phyloP scores from a whole-genome alignment of 2,888 invertebrate genomes.

The Drosophila kambysellisi region DNA sequence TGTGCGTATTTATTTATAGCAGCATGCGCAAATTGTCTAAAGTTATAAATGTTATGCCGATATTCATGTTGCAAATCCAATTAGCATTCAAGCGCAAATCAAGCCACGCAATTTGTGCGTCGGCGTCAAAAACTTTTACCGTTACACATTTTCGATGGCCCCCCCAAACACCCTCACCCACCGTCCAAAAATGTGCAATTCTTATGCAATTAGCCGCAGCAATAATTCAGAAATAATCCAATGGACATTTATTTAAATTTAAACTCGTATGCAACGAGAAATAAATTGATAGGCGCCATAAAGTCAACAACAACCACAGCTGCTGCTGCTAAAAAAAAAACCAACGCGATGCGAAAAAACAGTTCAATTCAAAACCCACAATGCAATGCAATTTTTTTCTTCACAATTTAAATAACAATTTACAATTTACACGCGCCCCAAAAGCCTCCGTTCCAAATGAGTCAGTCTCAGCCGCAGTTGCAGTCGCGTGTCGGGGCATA shows the following conservation, averaged over 20 bases:
- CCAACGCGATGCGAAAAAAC: slow-evolving; percentile 18
- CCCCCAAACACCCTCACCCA: not conserved
- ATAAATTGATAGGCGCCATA: slow-evolving; percentile 71
- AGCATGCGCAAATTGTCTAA: slow-evolving; percentile 34
- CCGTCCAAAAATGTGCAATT: slow-evolving; percentile 23
- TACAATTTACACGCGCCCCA: slow-evolving; percentile 49
- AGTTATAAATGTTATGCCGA: slow-evolving; percentile 40
- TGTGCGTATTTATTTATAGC: slow-evolving; percentile 33
- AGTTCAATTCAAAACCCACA: slow-evolving; percentile 34
- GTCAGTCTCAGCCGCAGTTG: slow-evolving; percentile 55
- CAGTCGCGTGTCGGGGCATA: slow-evolving; percentile 68
- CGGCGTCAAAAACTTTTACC: slow-evolving; percentile 28
- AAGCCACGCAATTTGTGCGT: slow-evolving; percentile 25
- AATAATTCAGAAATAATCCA: slow-evolving; percentile 17
- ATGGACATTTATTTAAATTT: slow-evolving; percentile 58
- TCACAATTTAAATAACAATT: slow-evolving; percentile 55
- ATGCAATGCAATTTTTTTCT: slow-evolving; percentile 44
- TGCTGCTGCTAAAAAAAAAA: slow-evolving; percentile 8
- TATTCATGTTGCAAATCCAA: slow-evolving; percentile 58
- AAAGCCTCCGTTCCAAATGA: slow-evolving; percentile 53
- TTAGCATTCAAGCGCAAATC: slow-evolving; percentile 57
- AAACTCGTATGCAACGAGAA: slow-evolving; percentile 56
- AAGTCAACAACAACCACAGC: slow-evolving; percentile 33
- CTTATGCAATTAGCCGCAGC: slow-evolving; percentile 65
- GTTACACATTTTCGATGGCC: slow-evolving; percentile 24